Evolutionary conservation across 2,797 vertebrate species (phyloP).

Genomic region (Gephyroberyx darwinii): DNA sequence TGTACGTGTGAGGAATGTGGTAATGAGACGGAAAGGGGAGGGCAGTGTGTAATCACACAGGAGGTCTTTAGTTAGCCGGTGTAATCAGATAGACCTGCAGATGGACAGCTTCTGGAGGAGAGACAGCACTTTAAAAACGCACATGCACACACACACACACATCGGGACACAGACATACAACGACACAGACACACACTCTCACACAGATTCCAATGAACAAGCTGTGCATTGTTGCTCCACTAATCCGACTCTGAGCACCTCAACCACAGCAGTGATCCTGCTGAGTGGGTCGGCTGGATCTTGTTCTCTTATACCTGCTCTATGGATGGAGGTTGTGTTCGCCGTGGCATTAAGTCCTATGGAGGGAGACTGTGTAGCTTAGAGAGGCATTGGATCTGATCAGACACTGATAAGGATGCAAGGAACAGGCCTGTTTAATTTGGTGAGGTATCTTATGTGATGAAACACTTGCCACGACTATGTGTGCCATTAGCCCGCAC

Average conservation of each 20-base stretch:
- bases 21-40: conserved; percentile 72
- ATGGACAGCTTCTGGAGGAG: conserved; percentile 73
- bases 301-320: conserved; percentile 53
- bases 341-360: conserved; percentile 3
- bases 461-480: not conserved
- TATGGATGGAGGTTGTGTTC: conserved; percentile 33
- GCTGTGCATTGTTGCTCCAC: conserved; percentile 78
- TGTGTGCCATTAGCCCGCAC: not conserved
- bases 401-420: not conserved
- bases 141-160: conserved; percentile 5
- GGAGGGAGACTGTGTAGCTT: conserved; percentile 8
- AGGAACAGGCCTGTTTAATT: not conserved
- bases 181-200: conserved; percentile 57
- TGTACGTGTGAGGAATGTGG: conserved; percentile 70
- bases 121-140: conserved; percentile 64
- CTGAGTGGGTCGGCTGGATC: conserved; percentile 47
- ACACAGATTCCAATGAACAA: conserved; percentile 79
- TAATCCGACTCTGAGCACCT: conserved; percentile 76
- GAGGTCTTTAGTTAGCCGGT: conserved; percentile 72
- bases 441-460: not conserved
- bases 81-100: conserved; percentile 80
- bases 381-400: conserved; percentile 12
- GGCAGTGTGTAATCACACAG: conserved; percentile 75
- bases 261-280: conserved; percentile 47
- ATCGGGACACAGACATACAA: conserved; percentile 35